phyloP scores from a whole-genome alignment of 2,797 vertebrate species.

The Pogoniulus pusillus region DNA sequence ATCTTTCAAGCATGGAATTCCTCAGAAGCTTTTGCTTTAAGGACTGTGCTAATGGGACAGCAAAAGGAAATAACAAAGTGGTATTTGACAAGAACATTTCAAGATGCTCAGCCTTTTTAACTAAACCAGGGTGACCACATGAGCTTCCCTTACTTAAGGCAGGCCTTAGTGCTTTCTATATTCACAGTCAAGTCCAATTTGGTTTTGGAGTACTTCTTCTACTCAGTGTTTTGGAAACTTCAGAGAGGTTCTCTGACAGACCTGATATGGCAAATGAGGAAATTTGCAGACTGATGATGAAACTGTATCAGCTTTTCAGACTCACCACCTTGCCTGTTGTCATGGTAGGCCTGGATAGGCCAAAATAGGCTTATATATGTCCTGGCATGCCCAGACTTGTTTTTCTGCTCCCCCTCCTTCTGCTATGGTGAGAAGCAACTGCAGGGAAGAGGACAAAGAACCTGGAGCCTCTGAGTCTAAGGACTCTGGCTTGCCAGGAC shows the following conservation, averaged over 20 bases:
- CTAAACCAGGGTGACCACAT: not conserved
- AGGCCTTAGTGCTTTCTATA: not conserved
- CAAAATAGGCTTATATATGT: no score
- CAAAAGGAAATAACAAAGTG: conserved; percentile 13
- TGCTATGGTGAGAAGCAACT: no score
- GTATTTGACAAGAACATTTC: not conserved
- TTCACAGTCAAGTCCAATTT: not conserved
- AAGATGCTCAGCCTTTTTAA: not conserved
- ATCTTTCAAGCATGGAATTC: conserved; percentile 19
- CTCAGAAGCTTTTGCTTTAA: conserved; percentile 18
- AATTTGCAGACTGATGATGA: not conserved
- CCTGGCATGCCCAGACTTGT: no score
- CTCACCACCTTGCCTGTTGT: not conserved
- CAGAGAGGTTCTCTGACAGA: not conserved
- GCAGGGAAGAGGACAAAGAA: no score
- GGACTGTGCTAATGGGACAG: not conserved
- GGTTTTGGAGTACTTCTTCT: not conserved
- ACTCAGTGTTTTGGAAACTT: not conserved
- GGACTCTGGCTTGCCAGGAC: no score
- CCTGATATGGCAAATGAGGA: not conserved
- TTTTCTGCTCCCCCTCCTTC: no score
- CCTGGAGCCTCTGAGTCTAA: no score
- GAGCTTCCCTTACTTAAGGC: not conserved
- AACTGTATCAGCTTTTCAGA: not conserved
- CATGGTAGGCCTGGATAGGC: no score